These are phyloP conservation scores for Ginglymostoma cirratum DNA, from an alignment of 2,113 vertebrate genomes.

Conservation along the genomic window DNA sequence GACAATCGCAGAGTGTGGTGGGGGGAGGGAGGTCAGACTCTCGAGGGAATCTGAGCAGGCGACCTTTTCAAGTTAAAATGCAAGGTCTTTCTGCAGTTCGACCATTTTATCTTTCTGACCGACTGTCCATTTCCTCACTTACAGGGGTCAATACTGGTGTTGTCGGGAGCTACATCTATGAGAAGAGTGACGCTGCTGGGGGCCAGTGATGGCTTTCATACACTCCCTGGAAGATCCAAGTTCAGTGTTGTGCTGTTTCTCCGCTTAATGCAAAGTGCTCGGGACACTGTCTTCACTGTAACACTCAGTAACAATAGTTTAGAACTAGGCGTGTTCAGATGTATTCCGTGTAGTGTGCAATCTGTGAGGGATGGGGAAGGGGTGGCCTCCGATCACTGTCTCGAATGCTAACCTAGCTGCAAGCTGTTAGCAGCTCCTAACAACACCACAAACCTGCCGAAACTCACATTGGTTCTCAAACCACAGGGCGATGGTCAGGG, in stretches of 20 bases:
- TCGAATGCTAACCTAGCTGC: neutral
- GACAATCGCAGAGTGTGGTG: neutral
- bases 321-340: neutral
- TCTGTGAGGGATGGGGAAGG: neutral
- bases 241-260: neutral
- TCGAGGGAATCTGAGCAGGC: neutral
- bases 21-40: neutral
- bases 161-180: conserved; percentile 94
- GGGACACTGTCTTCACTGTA: neutral
- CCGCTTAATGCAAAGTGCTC: neutral
- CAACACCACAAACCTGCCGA: neutral
- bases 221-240: neutral
- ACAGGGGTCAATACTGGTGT: conserved; percentile 93
- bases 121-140: conserved; percentile 11
- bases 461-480: neutral
- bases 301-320: neutral
- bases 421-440: neutral
- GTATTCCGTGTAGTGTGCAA: conserved; percentile 27
- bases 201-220: conserved; percentile 67
- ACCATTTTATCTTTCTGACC: too few species aligned
- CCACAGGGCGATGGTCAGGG: neutral
- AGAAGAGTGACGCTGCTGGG: conserved; percentile 76
- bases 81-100: neutral
- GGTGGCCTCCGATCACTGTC: neutral
- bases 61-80: neutral